Evolutionary conservation across 2,888 invertebrate genomes (phyloP).

Genomic region (Thereva nobilitata): DNA sequence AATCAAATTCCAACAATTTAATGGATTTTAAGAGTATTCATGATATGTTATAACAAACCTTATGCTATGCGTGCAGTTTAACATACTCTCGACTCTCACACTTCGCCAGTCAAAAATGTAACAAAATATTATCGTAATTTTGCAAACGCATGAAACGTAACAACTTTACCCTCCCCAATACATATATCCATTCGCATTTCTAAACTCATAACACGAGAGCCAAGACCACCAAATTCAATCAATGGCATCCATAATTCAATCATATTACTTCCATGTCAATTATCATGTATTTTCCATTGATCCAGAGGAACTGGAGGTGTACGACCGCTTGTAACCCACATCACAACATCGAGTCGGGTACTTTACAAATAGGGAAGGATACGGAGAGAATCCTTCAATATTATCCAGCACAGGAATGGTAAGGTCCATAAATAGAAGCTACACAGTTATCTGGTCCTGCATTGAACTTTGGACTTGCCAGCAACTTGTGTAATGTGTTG

Average conservation of each 20-base stretch:
- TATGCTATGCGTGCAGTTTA: too few species aligned
- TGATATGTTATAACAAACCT: too few species aligned
- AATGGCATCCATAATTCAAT: constrained; percentile 36
- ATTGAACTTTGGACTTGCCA: constrained; percentile 1
- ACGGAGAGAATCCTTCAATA: constrained; percentile 11
- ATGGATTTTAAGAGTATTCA: too few species aligned
- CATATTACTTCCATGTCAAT: constrained; percentile 39
- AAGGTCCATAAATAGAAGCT: constrained; percentile 29
- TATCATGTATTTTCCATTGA: constrained; percentile 35
- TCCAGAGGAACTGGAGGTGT: constrained; percentile 16
- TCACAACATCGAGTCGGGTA: constrained; percentile 6
- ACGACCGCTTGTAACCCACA: constrained; percentile 1
- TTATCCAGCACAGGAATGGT: constrained; percentile 22
- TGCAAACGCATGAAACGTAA: too few species aligned
- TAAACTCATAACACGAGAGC: too few species aligned
- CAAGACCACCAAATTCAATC: constrained; percentile 31
- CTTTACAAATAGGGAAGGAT: constrained; percentile 2
- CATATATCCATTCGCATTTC: too few species aligned
- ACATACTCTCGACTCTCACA: too few species aligned
- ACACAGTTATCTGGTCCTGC: constrained; percentile 2
- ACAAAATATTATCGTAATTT: too few species aligned
- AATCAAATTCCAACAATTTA: too few species aligned
- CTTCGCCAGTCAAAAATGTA: too few species aligned
- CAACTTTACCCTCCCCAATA: too few species aligned
- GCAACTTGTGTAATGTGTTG: background rate